Base-by-base conservation (phyloP, 92 coral and sea anemone genomes). In the Porites evermanni region DNA sequence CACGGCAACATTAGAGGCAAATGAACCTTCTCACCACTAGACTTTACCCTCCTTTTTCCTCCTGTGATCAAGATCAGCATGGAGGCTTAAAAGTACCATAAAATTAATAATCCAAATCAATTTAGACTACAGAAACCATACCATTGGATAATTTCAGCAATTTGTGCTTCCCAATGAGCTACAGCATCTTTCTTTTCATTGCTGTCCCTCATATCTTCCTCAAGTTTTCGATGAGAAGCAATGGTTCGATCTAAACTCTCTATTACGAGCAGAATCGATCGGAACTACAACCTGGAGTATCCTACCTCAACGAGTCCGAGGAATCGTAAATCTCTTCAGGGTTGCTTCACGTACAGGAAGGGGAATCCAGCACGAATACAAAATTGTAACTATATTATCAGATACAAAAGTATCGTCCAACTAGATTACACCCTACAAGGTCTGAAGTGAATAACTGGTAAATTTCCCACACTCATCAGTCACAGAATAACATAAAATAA, bases 151-250 rank as follows among this genome's bases (percentile, higher is more conserved):
- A 97, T 97, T 81, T 97, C 99, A 47, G 97, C 98, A 79, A 97
- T 97, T 72, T 97, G 99, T 8, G 98, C 94, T 65, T 97, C 99
- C 99, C 99, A 97, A 80, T 97, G 99, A 5, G 96, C 97, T 2
- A 97, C 99, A 68, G 98, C 98, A 80, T 95, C 99, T 51, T 94
- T 97, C 92, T 97, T 97, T 63, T 97, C 98, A 73, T 97, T 97
- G 77, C 95, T 97, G 32, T 97, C 98, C 64, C 98, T 92, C 60
- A 97, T 81, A 20, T 97, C 99, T 64, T 97, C 99, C 54, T 95
- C 99, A 38, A 92, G 91, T 79, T 91, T 89, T 32, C 98, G 97
- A 50, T 97, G 97, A 53, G 90, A 78, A 29, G 94, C 77, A 17
- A 78, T 77, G 23, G 93, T 93, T 32, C 91, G 92, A 68, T 92